Conservation (phyloP, 2,113 vertebrate species). For the Hippolais icterina region DNA sequence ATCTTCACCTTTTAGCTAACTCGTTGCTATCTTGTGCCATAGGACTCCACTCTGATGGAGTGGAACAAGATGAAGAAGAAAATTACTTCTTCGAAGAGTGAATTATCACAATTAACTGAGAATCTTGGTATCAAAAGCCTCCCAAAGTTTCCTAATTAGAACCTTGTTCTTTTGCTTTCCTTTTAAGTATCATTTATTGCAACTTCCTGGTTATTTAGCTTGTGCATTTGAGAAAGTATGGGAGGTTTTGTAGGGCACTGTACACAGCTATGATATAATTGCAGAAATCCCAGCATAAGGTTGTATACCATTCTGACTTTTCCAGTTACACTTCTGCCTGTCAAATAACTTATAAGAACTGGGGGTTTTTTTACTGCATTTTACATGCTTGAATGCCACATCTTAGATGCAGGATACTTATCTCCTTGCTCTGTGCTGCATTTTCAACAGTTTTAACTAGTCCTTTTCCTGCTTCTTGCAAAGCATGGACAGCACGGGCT, state of each 20-base stretch:
- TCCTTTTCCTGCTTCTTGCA: neutral
- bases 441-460: neutral
- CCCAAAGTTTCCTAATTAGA: neutral
- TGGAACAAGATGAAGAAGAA: neutral
- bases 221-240: neutral
- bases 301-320: neutral
- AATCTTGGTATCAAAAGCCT: neutral
- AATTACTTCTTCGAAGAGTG: neutral
- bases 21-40: neutral
- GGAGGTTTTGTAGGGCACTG: accelerated
- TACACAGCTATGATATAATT: neutral
- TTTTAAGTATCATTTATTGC: neutral
- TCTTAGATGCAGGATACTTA: neutral
- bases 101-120: neutral
- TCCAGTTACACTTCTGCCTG: neutral
- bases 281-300: neutral
- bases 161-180: neutral
- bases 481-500: neutral
- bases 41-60: neutral
- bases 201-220: neutral
- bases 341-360: neutral
- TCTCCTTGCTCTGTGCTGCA: neutral
- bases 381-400: neutral
- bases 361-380: accelerated
- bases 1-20: neutral